Percentiles rank a stretch among this genome's conserved stretches.
phyloP scores from a whole-genome alignment of 2,113 vertebrate species.

The Xiphias gladius region DNA sequence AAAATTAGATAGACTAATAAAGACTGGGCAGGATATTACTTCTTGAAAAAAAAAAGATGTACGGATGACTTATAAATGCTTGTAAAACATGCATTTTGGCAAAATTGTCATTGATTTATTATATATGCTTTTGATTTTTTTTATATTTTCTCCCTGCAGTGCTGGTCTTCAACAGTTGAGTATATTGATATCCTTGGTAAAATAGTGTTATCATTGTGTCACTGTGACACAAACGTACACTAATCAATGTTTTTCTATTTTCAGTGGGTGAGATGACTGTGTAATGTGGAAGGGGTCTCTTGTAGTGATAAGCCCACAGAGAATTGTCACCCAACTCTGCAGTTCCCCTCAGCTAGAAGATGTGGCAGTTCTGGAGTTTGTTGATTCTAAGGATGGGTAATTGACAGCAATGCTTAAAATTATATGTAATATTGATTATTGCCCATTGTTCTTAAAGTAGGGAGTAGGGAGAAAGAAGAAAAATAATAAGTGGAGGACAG shows the following conservation, averaged over 20 bases:
- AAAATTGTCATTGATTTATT: too few relatives aligned
- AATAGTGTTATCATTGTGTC: background rate
- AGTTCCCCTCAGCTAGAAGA: background rate
- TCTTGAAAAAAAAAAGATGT: too few relatives aligned
- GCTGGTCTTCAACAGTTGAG: too few relatives aligned
- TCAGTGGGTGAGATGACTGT: background rate
- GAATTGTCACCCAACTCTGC: background rate
- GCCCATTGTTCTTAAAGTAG: constrained; percentile 8
- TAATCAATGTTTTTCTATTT: background rate
- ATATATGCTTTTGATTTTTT: too few relatives aligned
- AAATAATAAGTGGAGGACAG: constrained; percentile 20
- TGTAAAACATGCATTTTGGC: background rate
- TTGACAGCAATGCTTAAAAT: background rate
- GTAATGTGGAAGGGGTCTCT: background rate
- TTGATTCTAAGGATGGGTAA: background rate
- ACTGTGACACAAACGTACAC: background rate
- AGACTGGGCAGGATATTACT: too few relatives aligned
- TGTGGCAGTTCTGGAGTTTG: background rate
- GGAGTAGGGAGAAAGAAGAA: constrained; percentile 11
- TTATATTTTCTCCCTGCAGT: too few relatives aligned
- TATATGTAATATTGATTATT: background rate
- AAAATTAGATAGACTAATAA: too few relatives aligned
- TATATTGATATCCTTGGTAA: background rate
- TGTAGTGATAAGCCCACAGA: background rate
- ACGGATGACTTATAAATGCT: background rate